Percentiles rank a stretch among this genome's conserved stretches.
Evolutionary conservation across 2,888 invertebrate genomes (phyloP).

Genomic region (Epinotia bilunana): DNA sequence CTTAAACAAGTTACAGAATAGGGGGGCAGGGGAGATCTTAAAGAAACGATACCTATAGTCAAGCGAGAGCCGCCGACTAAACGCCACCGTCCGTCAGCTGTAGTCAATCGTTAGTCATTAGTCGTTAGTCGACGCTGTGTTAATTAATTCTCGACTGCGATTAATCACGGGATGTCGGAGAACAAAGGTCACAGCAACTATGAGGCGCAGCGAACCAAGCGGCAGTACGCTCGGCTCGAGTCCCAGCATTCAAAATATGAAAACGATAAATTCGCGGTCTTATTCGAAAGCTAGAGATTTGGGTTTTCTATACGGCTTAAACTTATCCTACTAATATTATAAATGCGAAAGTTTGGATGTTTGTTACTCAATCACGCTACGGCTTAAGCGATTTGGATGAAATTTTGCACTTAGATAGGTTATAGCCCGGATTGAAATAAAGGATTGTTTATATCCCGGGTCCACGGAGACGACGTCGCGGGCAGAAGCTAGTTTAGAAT

Average conservation of each 20-base stretch:
- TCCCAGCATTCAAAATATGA: neutral
- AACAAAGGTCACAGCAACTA: slow-evolving; percentile 39
- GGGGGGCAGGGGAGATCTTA: neutral
- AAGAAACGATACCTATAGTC: neutral
- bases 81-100: neutral
- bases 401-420: too few relatives aligned
- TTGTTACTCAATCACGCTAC: too few relatives aligned
- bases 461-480: too few relatives aligned
- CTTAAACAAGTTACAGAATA: too few relatives aligned
- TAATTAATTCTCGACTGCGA: slow-evolving; percentile 43
- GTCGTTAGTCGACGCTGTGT: slow-evolving; percentile 37
- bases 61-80: neutral
- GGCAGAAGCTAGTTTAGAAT: too few relatives aligned
- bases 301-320: too few relatives aligned
- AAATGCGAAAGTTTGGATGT: too few relatives aligned
- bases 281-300: too few relatives aligned
- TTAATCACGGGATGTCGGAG: slow-evolving; percentile 38
- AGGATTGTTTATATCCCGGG: too few relatives aligned
- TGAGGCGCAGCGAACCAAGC: neutral
- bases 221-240: slow-evolving; percentile 23
- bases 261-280: neutral
- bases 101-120: slow-evolving; percentile 31
- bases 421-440: too few relatives aligned
- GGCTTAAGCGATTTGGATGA: too few relatives aligned
- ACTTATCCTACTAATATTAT: too few relatives aligned